A percentile compares a stretch with the other conserved stretches of the same genome.
phyloP scores from a whole-genome alignment of 2,888 invertebrate species.

The Aspidapion aeneum region DNA sequence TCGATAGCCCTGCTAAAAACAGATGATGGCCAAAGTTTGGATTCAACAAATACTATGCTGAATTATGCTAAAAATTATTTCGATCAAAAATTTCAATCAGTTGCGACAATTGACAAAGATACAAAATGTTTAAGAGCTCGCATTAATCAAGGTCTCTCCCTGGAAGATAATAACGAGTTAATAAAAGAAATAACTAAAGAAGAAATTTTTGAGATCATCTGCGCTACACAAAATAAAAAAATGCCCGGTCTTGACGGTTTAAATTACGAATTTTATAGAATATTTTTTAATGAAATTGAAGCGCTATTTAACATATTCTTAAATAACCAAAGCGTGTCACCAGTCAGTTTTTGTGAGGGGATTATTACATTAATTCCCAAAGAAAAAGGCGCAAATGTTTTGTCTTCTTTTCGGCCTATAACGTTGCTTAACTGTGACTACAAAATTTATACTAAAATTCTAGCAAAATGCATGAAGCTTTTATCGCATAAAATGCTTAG shows the following conservation, averaged over 20 bases:
- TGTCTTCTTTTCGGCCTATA: background rate
- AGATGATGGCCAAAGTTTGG: background rate
- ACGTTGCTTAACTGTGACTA: background rate
- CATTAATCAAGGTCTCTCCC: background rate
- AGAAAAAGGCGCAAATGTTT: background rate
- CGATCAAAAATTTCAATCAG: background rate
- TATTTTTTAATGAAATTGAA: constrained; percentile 1
- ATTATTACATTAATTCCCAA: background rate
- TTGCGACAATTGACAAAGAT: background rate
- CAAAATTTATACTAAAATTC: background rate
- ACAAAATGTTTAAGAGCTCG: constrained; percentile 1
- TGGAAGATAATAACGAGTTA: background rate
- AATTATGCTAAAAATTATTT: background rate
- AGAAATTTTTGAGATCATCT: background rate
- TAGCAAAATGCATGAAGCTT: background rate
- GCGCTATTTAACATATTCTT: background rate
- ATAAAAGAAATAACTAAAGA: background rate
- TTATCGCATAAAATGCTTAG: background rate
- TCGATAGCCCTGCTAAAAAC: background rate
- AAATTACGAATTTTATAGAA: constrained; percentile 3
- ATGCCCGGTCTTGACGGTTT: constrained; percentile 2
- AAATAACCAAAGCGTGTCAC: background rate
- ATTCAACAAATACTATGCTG: background rate
- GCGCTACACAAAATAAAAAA: constrained; percentile 1
- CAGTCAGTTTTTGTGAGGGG: background rate